These are phyloP conservation scores for Cheilinus undulatus DNA, from an alignment of 2,113 vertebrate species.

Conservation along the genomic window DNA sequence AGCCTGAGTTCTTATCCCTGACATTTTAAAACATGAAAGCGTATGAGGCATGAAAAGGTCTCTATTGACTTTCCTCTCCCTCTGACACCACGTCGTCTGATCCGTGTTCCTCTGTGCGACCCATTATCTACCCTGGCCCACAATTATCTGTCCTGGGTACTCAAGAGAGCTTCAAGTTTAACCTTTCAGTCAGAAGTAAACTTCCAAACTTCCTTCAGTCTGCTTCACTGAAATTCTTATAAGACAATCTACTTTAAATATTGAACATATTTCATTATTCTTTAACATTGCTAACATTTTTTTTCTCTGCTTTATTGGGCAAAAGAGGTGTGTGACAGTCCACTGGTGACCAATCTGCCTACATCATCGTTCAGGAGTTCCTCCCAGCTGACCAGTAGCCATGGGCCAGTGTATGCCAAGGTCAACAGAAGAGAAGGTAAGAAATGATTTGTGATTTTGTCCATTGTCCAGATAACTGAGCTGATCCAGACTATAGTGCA, in stretches of 20 bases:
- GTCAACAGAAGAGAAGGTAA: constrained; percentile 96
- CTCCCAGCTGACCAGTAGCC: constrained; percentile 87
- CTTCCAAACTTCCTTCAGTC: neutral
- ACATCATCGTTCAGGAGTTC: constrained; percentile 92
- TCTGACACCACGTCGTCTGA: constrained; percentile 25
- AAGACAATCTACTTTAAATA: neutral
- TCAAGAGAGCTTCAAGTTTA: constrained; percentile 18
- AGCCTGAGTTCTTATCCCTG: neutral
- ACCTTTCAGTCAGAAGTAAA: constrained; percentile 17
- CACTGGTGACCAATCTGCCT: constrained; percentile 87
- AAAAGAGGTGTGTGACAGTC: constrained; percentile 91
- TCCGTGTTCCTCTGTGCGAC: constrained; percentile 19
- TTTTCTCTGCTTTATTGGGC: constrained; percentile 55
- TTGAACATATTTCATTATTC: neutral
- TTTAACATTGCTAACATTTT: constrained; percentile 1
- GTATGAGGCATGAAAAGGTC: constrained; percentile 41
- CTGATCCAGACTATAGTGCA: too few relatives aligned
- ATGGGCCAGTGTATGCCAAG: constrained; percentile 90
- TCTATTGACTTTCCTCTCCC: neutral
- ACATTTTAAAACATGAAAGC: constrained; percentile 45
- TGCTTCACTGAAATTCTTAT: neutral
- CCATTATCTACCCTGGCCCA: neutral
- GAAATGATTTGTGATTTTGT: constrained; percentile 40
- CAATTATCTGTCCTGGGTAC: constrained; percentile 8
- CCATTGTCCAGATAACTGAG: neutral